Base-by-base conservation (phyloP, 2,797 vertebrate genomes). In the Amphiprion clarkii region DNA sequence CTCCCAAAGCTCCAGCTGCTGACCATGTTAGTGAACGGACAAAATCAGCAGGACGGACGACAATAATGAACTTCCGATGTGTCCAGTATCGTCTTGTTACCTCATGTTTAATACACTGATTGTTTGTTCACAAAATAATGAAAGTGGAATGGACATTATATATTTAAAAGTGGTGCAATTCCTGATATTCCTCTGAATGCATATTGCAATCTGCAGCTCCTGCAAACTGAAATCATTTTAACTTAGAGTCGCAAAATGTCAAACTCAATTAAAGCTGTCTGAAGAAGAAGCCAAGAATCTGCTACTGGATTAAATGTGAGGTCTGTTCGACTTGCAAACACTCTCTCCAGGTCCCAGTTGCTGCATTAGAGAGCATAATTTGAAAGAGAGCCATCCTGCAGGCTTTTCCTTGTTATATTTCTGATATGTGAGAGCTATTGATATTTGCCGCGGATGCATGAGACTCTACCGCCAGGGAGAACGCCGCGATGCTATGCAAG, bases 401-500 rank as follows among this genome's bases (percentile, higher is more conserved):
- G 42, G 25, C 39, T 27, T 48, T 40, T 53, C 33, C 27, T 52
- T 48, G 62, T 17, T 1, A 60, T 27, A 60, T 58, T 77, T 72
- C 54, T 71, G 74, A 78, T 72, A 46, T 73, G 61, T 40, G 40
- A 78, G 58, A 62, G 33, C 53, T 80, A 85, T 74, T 33, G 68
- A 88, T 58, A 74, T 72, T 52, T 71, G 54, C 31, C 33, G 12
- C 6, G 46, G 54, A 64, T 67, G 39, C 49, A 40, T 21, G 64
- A 74, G 53, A 52, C 21, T 56, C 29, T 5, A 63, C 57, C 61
- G 1, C 62, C 0, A 27, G 71, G 64, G 53, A 81, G 42, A 65
- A 54, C 0, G 17, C 62, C 29, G 48, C 23, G 67, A 79, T 66
- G 46, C 64, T 68, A 17, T 12, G 42, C 17, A 59, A 42, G 19